Percentiles rank a stretch among this genome's conserved stretches.
phyloP scores from a whole-genome alignment of 2,888 invertebrate genomes.

The Monoplex corrugatus region DNA sequence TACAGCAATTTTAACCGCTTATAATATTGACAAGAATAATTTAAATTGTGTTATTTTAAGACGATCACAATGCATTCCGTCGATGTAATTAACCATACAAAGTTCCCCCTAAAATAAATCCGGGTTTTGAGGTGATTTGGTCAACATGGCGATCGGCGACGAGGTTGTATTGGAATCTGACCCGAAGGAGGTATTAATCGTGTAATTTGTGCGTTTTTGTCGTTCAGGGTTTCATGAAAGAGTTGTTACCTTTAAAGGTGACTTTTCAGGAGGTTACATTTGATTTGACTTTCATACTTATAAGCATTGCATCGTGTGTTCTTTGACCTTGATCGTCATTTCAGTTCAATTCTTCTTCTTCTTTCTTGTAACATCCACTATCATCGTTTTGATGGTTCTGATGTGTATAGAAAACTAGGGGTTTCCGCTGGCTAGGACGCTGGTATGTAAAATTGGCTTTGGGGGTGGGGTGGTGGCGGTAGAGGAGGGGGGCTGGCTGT shows the following conservation, averaged over 20 bases:
- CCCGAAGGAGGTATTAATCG: conserved; percentile 57
- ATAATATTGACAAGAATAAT: not conserved
- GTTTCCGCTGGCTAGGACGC: too few relatives aligned
- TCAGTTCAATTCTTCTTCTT: too few relatives aligned
- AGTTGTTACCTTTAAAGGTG: not conserved
- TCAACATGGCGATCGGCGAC: conserved; percentile 68
- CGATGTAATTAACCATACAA: not conserved
- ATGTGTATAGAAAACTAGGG: too few relatives aligned
- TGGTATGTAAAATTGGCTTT: too few relatives aligned
- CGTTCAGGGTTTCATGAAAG: not conserved
- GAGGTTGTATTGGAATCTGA: conserved; percentile 65
- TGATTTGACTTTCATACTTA: not conserved
- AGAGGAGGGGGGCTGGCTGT: too few relatives aligned
- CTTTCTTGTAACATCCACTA: too few relatives aligned
- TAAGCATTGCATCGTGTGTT: too few relatives aligned
- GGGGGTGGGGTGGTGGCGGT: too few relatives aligned
- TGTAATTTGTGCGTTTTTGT: not conserved
- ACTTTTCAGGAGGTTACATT: not conserved
- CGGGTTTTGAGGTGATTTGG: conserved; percentile 39
- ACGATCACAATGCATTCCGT: not conserved
- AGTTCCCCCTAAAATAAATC: conserved; percentile 16
- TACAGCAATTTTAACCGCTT: not conserved
- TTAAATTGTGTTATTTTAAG: not conserved
- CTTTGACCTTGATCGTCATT: too few relatives aligned
- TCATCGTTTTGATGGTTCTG: too few relatives aligned